phyloP scores from a whole-genome alignment of 2,888 invertebrate species.

The Acanthosoma haemorrhoidale region DNA sequence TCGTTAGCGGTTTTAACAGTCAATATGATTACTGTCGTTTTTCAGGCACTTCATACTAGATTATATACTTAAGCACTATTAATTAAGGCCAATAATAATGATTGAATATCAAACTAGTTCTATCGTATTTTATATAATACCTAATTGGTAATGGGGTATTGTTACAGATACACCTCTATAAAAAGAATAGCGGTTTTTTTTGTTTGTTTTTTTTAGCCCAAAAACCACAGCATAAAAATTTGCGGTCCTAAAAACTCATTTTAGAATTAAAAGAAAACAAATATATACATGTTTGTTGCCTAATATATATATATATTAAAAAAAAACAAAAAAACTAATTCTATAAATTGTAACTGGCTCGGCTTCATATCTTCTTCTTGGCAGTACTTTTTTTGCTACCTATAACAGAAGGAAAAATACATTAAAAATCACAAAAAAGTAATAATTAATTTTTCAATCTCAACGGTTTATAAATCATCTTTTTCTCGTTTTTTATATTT shows the following conservation, averaged over 20 bases:
- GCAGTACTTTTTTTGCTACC: not conserved
- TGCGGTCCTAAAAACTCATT: no score
- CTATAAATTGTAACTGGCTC: not conserved
- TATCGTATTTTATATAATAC: not conserved
- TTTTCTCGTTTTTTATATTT: no score
- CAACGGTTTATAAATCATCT: no score
- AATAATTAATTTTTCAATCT: no score
- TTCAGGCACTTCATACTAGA: not conserved
- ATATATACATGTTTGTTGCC: not conserved
- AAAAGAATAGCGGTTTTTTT: not conserved
- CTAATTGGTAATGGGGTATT: not conserved
- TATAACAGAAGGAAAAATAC: not conserved
- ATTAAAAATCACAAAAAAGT: no score
- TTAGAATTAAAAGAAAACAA: no score
- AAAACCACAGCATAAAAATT: not conserved
- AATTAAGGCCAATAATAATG: slow-evolving; percentile 1
- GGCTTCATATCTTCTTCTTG: not conserved
- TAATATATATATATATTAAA: not conserved
- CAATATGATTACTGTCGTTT: not conserved
- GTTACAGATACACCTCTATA: not conserved
- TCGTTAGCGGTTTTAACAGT: not conserved
- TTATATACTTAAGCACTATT: slow-evolving; percentile 1
- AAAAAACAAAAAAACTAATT: not conserved
- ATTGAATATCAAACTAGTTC: not conserved
- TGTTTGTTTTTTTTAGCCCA: not conserved